These are phyloP conservation scores for Sarcophaga caerulescens DNA, from an alignment of 2,888 invertebrate species.

Conservation along the genomic window DNA sequence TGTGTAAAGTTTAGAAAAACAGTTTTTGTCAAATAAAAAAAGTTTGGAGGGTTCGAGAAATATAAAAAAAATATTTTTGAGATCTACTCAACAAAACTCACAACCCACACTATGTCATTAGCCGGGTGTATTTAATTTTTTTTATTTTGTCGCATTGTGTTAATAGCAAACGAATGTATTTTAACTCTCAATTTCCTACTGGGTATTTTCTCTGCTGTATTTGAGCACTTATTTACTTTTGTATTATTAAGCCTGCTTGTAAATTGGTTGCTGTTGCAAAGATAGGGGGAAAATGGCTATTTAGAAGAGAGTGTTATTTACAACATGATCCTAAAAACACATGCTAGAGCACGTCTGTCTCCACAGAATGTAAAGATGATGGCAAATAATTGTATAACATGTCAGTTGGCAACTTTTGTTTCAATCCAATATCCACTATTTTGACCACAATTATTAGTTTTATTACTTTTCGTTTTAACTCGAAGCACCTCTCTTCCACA, in stretches of 20 bases:
- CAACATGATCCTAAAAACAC: conserved; percentile 60
- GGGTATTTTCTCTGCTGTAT: too few relatives aligned
- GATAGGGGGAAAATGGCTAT: conserved; percentile 7
- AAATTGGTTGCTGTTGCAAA: neutral
- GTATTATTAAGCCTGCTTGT: neutral
- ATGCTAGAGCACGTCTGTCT: conserved; percentile 51
- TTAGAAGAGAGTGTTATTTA: conserved; percentile 55
- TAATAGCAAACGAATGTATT: too few relatives aligned
- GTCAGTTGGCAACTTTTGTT: conserved; percentile 57
- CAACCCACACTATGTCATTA: too few relatives aligned
- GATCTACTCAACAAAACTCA: too few relatives aligned
- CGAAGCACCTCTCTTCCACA: neutral
- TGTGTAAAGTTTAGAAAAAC: too few relatives aligned
- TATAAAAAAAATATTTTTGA: too few relatives aligned
- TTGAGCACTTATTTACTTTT: too few relatives aligned
- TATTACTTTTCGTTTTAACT: neutral
- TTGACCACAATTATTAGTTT: conserved; percentile 61
- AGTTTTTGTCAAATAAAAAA: too few relatives aligned
- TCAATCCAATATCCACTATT: conserved; percentile 35
- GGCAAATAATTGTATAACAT: conserved; percentile 66
- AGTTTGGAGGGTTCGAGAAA: too few relatives aligned
- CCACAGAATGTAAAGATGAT: conserved; percentile 27
- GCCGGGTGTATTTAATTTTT: too few relatives aligned
- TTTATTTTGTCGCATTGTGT: too few relatives aligned
- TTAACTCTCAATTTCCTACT: too few relatives aligned